phyloP scores from a whole-genome alignment of 2,113 vertebrate species.

The Acinonyx jubatus region DNA sequence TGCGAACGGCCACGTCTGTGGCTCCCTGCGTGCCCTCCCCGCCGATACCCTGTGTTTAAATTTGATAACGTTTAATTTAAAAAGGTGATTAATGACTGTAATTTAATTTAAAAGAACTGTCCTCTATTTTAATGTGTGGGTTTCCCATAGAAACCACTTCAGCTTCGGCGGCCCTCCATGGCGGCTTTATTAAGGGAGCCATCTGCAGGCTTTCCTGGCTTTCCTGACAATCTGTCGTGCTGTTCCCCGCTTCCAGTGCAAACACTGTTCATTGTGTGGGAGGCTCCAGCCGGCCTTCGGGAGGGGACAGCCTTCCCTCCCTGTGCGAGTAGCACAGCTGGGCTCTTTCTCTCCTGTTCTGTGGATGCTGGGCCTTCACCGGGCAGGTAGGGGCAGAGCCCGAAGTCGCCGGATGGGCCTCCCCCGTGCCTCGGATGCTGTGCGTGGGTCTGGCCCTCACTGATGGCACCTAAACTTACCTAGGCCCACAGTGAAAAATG shows the following conservation, averaged over 20 bases:
- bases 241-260: neutral
- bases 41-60: neutral
- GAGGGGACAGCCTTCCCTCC: neutral
- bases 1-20: neutral
- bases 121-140: slow-evolving; percentile 56
- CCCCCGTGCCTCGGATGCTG: neutral
- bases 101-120: slow-evolving; percentile 79
- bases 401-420: neutral
- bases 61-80: slow-evolving; percentile 74
- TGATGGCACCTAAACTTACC: neutral
- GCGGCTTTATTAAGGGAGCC: slow-evolving; percentile 58
- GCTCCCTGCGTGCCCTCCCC: neutral
- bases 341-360: neutral
- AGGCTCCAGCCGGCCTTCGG: neutral
- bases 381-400: neutral
- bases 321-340: accelerated
- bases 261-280: neutral
- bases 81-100: slow-evolving; percentile 73
- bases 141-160: slow-evolving; percentile 82
- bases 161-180: slow-evolving; percentile 19
- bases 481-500: neutral
- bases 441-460: neutral
- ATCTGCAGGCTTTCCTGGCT: slow-evolving; percentile 25
- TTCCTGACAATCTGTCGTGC: neutral
- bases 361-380: neutral